A percentile compares a stretch with the other conserved stretches of the same genome.
These are phyloP conservation scores for Pterostichus madidus DNA, from an alignment of 2,888 invertebrate species.

Conservation along the genomic window DNA sequence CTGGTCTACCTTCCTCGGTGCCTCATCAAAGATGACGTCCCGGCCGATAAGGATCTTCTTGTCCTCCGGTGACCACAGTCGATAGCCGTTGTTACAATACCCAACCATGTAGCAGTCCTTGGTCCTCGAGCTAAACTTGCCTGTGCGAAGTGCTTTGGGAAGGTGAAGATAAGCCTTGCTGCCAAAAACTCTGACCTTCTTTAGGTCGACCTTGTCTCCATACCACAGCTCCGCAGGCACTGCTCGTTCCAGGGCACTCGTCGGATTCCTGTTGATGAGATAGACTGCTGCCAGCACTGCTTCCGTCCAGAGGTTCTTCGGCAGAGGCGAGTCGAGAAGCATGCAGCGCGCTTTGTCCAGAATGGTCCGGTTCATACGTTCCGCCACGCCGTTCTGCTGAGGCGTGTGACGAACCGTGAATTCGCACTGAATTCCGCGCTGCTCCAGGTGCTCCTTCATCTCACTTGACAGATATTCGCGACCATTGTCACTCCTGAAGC, in stretches of 20 bases:
- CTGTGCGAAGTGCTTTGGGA: slow-evolving; percentile 44
- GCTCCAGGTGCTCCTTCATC: slow-evolving; percentile 50
- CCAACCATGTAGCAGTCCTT: slow-evolving; percentile 59
- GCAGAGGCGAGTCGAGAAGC: slow-evolving; percentile 68
- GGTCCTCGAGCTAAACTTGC: slow-evolving; percentile 61
- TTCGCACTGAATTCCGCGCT: slow-evolving; percentile 65
- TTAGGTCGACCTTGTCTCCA: slow-evolving; percentile 71
- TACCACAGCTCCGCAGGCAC: slow-evolving; percentile 74
- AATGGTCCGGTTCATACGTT: slow-evolving; percentile 70
- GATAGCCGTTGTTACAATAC: slow-evolving; percentile 68
- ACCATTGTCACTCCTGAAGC: slow-evolving; percentile 70
- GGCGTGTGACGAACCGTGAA: slow-evolving; percentile 64
- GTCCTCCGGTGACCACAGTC: slow-evolving; percentile 68
- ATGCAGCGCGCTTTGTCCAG: slow-evolving; percentile 70
- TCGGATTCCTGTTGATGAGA: slow-evolving; percentile 72
- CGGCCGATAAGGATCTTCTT: slow-evolving; percentile 68
- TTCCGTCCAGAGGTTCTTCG: slow-evolving; percentile 70
- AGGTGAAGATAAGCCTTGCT: slow-evolving; percentile 55
- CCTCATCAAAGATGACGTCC: slow-evolving; percentile 70
- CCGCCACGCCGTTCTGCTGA: slow-evolving; percentile 62
- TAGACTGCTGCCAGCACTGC: slow-evolving; percentile 73
- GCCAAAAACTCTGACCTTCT: slow-evolving; percentile 72
- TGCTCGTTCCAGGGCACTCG: slow-evolving; percentile 72
- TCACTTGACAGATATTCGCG: slow-evolving; percentile 67
- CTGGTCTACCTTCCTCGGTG: slow-evolving; percentile 6